phyloP scores from a whole-genome alignment of 2,113 vertebrate species.

The Toxostoma redivivum region DNA sequence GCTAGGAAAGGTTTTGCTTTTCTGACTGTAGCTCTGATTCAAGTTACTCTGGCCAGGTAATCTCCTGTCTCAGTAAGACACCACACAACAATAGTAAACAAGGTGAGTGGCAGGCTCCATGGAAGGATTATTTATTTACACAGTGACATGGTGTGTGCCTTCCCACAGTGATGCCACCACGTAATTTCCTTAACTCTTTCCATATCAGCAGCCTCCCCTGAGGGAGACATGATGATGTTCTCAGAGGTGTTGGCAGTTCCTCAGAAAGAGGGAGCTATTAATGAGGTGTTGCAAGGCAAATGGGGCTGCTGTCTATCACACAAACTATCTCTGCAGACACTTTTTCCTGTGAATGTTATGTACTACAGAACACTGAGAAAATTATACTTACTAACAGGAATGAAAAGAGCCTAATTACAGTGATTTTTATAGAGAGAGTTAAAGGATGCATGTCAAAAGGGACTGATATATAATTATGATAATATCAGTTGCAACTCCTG shows the following conservation, averaged over 20 bases:
- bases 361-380: not conserved
- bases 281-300: not conserved
- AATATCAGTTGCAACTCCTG: not conserved
- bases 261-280: not conserved
- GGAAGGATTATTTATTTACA: not conserved
- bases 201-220: not conserved
- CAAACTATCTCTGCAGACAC: not conserved
- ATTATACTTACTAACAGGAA: not conserved
- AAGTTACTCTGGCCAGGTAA: not conserved
- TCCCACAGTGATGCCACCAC: not conserved
- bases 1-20: not conserved
- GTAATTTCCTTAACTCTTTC: not conserved
- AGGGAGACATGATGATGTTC: not conserved
- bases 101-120: not conserved
- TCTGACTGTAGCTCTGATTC: not conserved
- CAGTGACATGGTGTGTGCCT: not conserved
- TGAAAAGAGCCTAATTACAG: conserved; percentile 22
- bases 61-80: not conserved
- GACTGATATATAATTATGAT: conserved; percentile 1
- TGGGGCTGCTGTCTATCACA: not conserved
- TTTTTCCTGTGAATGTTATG: not conserved
- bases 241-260: not conserved
- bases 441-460: conserved; percentile 10
- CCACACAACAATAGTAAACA: not conserved
- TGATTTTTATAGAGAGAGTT: not conserved